Percentiles rank a stretch among this genome's conserved stretches.
phyloP scores from a whole-genome alignment of 2,888 invertebrate species.

The Allygus modestus region DNA sequence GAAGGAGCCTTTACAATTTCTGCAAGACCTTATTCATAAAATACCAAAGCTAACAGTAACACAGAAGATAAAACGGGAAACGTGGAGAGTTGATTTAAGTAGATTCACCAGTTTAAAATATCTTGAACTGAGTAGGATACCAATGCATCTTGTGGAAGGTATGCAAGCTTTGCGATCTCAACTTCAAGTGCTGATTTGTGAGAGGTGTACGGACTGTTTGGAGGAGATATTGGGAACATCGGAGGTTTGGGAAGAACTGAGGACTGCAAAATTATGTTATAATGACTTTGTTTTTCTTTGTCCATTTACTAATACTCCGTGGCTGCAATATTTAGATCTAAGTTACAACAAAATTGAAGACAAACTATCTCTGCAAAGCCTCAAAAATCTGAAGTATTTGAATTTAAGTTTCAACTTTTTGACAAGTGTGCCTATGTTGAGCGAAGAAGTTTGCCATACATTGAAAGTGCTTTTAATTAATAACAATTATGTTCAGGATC shows the following conservation, averaged over 20 bases:
- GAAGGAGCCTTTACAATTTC: slow-evolving; percentile 34
- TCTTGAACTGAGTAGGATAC: slow-evolving; percentile 64
- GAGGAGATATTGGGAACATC: slow-evolving; percentile 71
- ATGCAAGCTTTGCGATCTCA: slow-evolving; percentile 79
- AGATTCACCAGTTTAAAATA: slow-evolving; percentile 65
- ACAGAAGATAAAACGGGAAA: slow-evolving; percentile 33
- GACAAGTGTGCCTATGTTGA: slow-evolving; percentile 78
- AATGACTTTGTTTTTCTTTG: slow-evolving; percentile 59
- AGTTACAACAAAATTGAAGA: slow-evolving; percentile 80
- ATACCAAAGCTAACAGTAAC: slow-evolving; percentile 61
- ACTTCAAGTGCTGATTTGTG: slow-evolving; percentile 75
- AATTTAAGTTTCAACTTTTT: slow-evolving; percentile 82
- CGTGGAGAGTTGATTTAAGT: slow-evolving; percentile 63
- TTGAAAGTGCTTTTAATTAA: slow-evolving; percentile 79
- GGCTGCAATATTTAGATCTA: slow-evolving; percentile 80
- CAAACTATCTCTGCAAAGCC: slow-evolving; percentile 78
- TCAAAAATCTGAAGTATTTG: slow-evolving; percentile 80
- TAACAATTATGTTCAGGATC: slow-evolving; percentile 82
- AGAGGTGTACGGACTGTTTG: slow-evolving; percentile 73
- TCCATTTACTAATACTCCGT: slow-evolving; percentile 75
- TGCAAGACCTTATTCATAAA: slow-evolving; percentile 55
- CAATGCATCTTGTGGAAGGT: slow-evolving; percentile 73
- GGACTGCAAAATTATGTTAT: slow-evolving; percentile 57
- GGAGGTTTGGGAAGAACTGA: slow-evolving; percentile 59
- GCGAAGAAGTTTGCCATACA: slow-evolving; percentile 77